These are phyloP conservation scores for Grus americana DNA, from an alignment of 2,113 vertebrate genomes.

Conservation along the genomic window DNA sequence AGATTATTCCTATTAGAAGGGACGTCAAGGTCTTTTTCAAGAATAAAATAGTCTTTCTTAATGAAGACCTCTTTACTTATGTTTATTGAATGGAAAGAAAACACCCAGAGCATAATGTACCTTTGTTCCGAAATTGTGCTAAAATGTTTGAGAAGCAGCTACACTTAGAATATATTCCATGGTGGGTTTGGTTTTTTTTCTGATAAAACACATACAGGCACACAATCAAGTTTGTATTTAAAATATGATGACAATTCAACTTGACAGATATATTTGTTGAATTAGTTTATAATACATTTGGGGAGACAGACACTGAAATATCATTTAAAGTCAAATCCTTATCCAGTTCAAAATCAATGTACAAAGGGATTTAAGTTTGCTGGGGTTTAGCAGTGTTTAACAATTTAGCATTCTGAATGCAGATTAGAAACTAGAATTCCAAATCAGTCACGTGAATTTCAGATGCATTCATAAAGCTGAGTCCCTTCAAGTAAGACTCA, in stretches of 20 bases:
- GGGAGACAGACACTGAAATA: background rate
- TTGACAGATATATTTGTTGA: background rate
- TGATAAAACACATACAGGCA: background rate
- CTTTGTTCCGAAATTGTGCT: background rate
- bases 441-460: background rate
- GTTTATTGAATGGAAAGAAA: background rate
- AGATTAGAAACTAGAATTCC: background rate
- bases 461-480: background rate
- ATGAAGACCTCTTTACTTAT: background rate
- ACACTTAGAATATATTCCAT: background rate
- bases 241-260: background rate
- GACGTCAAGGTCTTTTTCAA: background rate
- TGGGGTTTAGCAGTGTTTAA: background rate
- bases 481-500: background rate
- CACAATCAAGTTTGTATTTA: background rate
- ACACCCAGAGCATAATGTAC: background rate
- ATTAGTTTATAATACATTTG: background rate
- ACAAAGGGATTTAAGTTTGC: background rate
- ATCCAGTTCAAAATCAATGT: background rate
- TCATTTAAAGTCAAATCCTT: background rate
- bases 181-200: background rate
- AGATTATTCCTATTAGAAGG: background rate
- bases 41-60: background rate
- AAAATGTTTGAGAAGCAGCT: background rate
- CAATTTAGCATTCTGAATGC: background rate